These are phyloP conservation scores for Sciurus niger DNA, from an alignment of 2,113 vertebrate species.

Conservation along the genomic window DNA sequence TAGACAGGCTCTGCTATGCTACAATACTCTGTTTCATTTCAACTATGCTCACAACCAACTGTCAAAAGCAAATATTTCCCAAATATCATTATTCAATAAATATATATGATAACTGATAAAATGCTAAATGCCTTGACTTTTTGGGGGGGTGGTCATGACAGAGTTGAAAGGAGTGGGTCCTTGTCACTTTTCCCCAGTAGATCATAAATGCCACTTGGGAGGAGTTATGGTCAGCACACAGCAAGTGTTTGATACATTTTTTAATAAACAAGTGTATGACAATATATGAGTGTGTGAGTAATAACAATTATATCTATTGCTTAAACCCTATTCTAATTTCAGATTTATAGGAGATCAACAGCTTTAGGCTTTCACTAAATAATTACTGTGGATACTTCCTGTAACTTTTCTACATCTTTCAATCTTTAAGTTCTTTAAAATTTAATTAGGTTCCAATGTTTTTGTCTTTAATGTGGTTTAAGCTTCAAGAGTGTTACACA, in stretches of 20 bases:
- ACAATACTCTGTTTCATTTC: not conserved
- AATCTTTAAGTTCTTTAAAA: not conserved
- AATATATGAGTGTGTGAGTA: not conserved
- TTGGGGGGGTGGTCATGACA: not conserved
- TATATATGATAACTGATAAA: not conserved
- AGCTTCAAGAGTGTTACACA: not conserved
- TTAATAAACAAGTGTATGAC: not conserved
- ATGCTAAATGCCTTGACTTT: not conserved
- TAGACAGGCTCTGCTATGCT: not conserved
- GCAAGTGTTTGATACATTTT: not conserved
- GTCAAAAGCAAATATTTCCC: not conserved
- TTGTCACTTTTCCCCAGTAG: not conserved
- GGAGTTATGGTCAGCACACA: not conserved
- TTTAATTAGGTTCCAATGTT: not conserved
- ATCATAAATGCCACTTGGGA: not conserved
- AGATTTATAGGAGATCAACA: not conserved
- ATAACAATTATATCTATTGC: not conserved
- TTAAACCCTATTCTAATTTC: not conserved
- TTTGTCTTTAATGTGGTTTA: constrained; percentile 24
- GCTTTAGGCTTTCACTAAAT: not conserved
- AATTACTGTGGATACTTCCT: constrained; percentile 16
- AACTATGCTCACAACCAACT: constrained; percentile 14
- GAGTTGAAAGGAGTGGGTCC: not conserved
- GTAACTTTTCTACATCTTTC: not conserved
- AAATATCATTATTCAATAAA: not conserved